Evolutionary conservation across 2,888 invertebrate species (phyloP), one percentile per base, ranked within the genome.

Genomic region (Alsophila aescularia): DNA sequence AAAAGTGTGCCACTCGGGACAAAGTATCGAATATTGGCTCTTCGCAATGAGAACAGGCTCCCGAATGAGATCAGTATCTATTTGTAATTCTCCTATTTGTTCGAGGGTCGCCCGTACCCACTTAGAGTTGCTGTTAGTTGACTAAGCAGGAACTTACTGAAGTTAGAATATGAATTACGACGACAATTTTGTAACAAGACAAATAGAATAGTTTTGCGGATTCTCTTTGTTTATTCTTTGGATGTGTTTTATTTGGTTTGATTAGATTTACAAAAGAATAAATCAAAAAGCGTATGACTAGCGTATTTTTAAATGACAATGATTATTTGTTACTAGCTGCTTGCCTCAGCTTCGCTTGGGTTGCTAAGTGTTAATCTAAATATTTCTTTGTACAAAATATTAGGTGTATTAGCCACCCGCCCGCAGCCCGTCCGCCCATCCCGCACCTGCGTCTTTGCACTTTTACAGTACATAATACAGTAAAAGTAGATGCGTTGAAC

Each of bases 11-110:
- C 79, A 75, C 75, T 79, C 74, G 75, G 78, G 75, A 74, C 81
- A 81, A 81, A 83, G 82, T 84, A 85, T 83, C 81, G 81, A 81
- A 81, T 83, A 84, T 85, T 81, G 82, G 75, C 79, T 80, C 76
- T 80, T 81, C 74, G 66, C 83, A 79, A 83, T 85, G 79, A 85
- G 81, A 82, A 77, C 75, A 75, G 73, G 65, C 69, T 72, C 67
- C 69, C 69, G 73, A 77, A 81, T 78, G 72, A 74, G 77, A 81
- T 79, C 75, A 75, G 72, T 79, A 77, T 76, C 78, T 80, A 75
- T 77, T 81, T 77, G 75, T 79, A 73, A 80, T 79, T 77, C 76
- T 69, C 69, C 72, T 70, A 70, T 72, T 68, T 73, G 66, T 70
- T 60, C 64, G 58, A 66, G 64, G 67, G 65, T 64, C 64, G 60